Evolutionary conservation across 2,888 invertebrate species (phyloP).

Genomic region (Nemotelus pantherinus): DNA sequence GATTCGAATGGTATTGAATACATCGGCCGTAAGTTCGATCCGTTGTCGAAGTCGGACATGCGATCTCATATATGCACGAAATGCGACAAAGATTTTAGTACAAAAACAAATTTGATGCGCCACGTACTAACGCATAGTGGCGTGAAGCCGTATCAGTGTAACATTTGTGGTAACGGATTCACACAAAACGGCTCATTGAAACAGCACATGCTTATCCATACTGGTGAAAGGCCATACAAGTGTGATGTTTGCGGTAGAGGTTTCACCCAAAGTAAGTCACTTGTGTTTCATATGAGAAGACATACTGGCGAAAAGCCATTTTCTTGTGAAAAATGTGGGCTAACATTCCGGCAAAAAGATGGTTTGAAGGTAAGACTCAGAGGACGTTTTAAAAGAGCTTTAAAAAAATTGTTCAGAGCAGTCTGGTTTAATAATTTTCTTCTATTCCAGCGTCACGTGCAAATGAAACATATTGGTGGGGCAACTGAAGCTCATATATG

Average conservation of each 20-base stretch:
- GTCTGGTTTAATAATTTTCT: not conserved
- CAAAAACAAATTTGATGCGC: slow-evolving; percentile 60
- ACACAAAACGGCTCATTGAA: slow-evolving; percentile 60
- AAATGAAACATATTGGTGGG: slow-evolving; percentile 55
- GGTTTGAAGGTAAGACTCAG: slow-evolving; percentile 56
- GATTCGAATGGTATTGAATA: slow-evolving; percentile 11
- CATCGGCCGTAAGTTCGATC: slow-evolving; percentile 21
- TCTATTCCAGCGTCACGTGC: slow-evolving; percentile 54
- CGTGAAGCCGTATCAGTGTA: slow-evolving; percentile 57
- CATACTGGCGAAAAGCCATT: slow-evolving; percentile 61
- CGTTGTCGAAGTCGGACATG: slow-evolving; percentile 39
- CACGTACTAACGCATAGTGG: slow-evolving; percentile 60
- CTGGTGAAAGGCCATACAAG: slow-evolving; percentile 58
- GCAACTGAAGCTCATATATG: slow-evolving; percentile 53
- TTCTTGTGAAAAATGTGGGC: slow-evolving; percentile 58
- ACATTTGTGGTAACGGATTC: slow-evolving; percentile 57
- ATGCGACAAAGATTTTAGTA: slow-evolving; percentile 60
- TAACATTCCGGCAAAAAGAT: slow-evolving; percentile 59
- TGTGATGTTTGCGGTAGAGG: slow-evolving; percentile 58
- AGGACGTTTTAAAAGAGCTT: not conserved
- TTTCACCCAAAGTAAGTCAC: slow-evolving; percentile 60
- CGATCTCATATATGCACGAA: slow-evolving; percentile 55
- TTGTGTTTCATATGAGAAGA: slow-evolving; percentile 59
- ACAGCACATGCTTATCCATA: slow-evolving; percentile 60
- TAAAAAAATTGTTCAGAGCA: not conserved